Base-by-base conservation (phyloP, 2,888 invertebrate genomes). In the Pantelozetes paolii region DNA sequence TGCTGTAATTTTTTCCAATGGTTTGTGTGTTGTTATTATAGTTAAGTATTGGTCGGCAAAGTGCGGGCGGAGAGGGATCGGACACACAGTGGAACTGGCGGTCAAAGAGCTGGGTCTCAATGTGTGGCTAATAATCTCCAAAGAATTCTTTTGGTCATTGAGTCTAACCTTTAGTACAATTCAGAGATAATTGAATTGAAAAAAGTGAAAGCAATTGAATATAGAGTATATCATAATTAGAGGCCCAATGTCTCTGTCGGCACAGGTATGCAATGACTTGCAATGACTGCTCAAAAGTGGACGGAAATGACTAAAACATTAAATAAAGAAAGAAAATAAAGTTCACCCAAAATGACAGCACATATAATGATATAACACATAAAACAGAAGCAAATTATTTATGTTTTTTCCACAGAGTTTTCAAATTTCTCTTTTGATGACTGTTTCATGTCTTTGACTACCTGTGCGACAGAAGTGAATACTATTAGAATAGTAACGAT, bases 401-500 rank as follows among this genome's bases (percentile, higher is more conserved):
- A 15, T 50, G n/a, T n/a, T n/a, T n/a, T n/a, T n/a, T n/a, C n/a
- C n/a, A n/a, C n/a, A n/a, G n/a, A n/a, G n/a, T n/a, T n/a, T n/a
- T n/a, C n/a, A n/a, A n/a, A n/a, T n/a, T n/a, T n/a, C 20, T n/a
- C 15, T 50, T 50, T 50, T 50, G 50, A 50, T 50, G 50, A 50
- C 50, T 50, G 20, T 50, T 50, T 50, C 6, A 50, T 50, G 18
- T 50, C 50, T 20, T n/a, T 50, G 45, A 45, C 50, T 50, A 50
- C 50, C 20, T 50, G 50, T 50, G 50, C 50, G 50, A 50, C 36
- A 36, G n/a, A n/a, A 50, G 20, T 20, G 50, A 20, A n/a, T 20
- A n/a, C 36, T 36, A 50, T 50, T 50, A 50, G 50, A n/a, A 50
- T 50, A 50, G 50, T 50, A 50, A 50, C 50, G 50, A 50, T 50